These are phyloP conservation scores for Aphaenogaster rudis DNA, from an alignment of 1,140 invertebrate genomes.

Conservation along the genomic window DNA sequence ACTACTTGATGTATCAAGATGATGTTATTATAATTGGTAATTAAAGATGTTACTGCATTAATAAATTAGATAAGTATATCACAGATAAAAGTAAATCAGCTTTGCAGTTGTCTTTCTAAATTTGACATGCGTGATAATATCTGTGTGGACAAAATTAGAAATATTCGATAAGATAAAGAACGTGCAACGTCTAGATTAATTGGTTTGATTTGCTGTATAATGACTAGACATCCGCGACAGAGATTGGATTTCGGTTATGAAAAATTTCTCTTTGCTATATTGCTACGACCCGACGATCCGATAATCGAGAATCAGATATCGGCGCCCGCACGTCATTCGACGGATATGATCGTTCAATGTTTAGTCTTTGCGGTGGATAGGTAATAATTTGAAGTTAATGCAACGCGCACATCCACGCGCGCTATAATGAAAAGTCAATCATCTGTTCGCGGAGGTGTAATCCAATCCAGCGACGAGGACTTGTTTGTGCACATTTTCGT, in stretches of 20 bases:
- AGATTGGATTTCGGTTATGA: background rate
- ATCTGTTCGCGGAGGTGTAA: conserved; percentile 40
- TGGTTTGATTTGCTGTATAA: conserved; percentile 25
- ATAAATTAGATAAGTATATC: conserved; percentile 7
- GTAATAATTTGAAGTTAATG: conserved; percentile 52
- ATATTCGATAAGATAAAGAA: background rate
- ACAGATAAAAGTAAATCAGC: background rate
- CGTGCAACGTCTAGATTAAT: conserved; percentile 43
- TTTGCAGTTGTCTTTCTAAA: background rate
- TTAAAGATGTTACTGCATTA: background rate
- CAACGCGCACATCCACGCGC: conserved; percentile 2
- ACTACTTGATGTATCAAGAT: background rate
- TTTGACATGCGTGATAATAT: background rate
- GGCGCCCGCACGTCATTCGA: conserved; percentile 33
- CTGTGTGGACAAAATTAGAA: background rate
- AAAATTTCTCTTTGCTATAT: conserved; percentile 30
- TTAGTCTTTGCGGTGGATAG: conserved; percentile 40
- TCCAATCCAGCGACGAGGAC: conserved; percentile 16
- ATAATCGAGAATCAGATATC: conserved; percentile 55
- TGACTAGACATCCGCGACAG: conserved; percentile 4
- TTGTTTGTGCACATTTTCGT: conserved; percentile 8
- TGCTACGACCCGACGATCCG: conserved; percentile 16
- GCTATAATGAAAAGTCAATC: conserved; percentile 60
- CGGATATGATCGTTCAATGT: conserved; percentile 35
- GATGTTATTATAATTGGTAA: background rate